Evolutionary conservation across 2,797 vertebrate genomes (phyloP).

Genomic region (Microctenopoma lineatum): DNA sequence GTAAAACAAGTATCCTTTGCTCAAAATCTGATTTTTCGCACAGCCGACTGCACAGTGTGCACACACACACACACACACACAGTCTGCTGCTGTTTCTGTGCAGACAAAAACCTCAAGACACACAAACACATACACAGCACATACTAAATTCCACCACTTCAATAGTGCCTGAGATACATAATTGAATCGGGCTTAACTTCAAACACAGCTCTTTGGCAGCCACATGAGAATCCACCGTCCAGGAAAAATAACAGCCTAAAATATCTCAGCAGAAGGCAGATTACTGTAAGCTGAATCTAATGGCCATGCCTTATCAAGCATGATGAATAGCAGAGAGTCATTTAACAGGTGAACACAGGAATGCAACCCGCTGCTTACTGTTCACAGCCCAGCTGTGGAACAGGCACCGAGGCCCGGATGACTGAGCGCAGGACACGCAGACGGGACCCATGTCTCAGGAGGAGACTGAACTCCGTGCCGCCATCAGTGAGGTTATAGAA

Average conservation of each 20-base stretch:
- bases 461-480: slow-evolving; percentile 3
- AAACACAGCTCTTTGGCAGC: slow-evolving; percentile 72
- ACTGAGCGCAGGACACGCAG: slow-evolving; percentile 15
- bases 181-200: slow-evolving; percentile 70
- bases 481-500: not conserved
- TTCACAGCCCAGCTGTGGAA: slow-evolving; percentile 62
- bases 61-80: not conserved
- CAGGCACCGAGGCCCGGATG: slow-evolving; percentile 43
- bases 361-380: slow-evolving; percentile 54
- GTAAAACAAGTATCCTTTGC: slow-evolving; percentile 57
- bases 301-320: slow-evolving; percentile 65
- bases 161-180: slow-evolving; percentile 54
- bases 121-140: slow-evolving; percentile 37
- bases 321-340: slow-evolving; percentile 61
- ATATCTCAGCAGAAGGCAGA: slow-evolving; percentile 77
- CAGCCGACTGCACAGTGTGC: slow-evolving; percentile 18
- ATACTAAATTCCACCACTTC: slow-evolving; percentile 54
- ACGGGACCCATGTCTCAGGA: slow-evolving; percentile 20
- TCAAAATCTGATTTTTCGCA: slow-evolving; percentile 20
- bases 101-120: slow-evolving; percentile 23
- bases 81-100: slow-evolving; percentile 28
- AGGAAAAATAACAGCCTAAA: slow-evolving; percentile 66
- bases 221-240: slow-evolving; percentile 66
- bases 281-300: slow-evolving; percentile 74
- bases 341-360: slow-evolving; percentile 72